Conservation (phyloP, 2,797 vertebrate species). For the Tarsius wallacei region DNA sequence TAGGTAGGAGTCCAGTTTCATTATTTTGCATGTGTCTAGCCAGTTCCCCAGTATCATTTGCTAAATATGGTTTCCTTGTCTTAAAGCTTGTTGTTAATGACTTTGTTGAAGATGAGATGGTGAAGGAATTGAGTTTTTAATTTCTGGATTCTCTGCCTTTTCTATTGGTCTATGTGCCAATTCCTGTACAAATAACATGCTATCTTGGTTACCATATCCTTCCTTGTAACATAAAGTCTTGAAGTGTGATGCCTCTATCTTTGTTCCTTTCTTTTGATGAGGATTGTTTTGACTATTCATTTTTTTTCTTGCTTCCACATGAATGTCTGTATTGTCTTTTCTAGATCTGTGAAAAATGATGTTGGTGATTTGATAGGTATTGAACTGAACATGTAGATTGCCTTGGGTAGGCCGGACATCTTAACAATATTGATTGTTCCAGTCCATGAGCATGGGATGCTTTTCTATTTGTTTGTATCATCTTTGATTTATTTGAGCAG, state of each 20-base stretch:
- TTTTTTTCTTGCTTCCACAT: not conserved
- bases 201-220: not conserved
- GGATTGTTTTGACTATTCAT: not conserved
- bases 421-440: not conserved
- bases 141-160: not conserved
- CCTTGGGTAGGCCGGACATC: not conserved
- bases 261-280: not conserved
- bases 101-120: not conserved
- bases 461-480: not conserved
- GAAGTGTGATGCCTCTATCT: not conserved
- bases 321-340: not conserved
- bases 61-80: not conserved
- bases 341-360: not conserved
- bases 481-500: not conserved
- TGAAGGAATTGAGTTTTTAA: not conserved
- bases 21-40: not conserved
- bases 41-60: not conserved
- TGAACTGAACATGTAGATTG: not conserved
- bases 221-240: not conserved
- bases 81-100: not conserved
- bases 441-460: no score
- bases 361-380: not conserved
- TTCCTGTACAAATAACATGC: not conserved
- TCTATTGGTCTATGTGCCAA: not conserved
- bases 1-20: not conserved